These are phyloP conservation scores for Eulacestoma nigropectus DNA, from an alignment of 2,113 vertebrate genomes.

Conservation along the genomic window DNA sequence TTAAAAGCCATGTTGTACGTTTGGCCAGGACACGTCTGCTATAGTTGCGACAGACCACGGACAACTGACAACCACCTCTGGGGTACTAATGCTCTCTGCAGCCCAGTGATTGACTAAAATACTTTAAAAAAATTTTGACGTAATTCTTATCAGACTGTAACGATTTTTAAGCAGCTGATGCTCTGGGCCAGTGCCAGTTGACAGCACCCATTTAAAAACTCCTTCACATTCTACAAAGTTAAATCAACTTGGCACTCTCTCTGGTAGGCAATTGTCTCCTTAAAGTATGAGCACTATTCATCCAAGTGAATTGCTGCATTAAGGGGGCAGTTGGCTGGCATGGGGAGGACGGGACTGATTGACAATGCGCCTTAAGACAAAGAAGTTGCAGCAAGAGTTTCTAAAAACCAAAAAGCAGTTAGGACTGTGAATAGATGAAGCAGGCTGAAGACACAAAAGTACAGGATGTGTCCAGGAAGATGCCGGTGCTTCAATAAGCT, in stretches of 20 bases:
- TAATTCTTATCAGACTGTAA: not conserved
- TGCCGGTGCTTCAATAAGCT: conserved; percentile 1
- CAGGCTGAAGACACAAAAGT: conserved; percentile 33
- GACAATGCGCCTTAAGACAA: conserved; percentile 49
- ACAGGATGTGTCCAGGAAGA: conserved; percentile 53
- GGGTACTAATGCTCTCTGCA: not conserved
- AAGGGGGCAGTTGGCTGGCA: conserved; percentile 59
- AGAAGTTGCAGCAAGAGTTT: conserved; percentile 56
- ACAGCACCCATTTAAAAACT: conserved; percentile 46
- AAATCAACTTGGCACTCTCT: conserved; percentile 64
- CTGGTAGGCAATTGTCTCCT: conserved; percentile 54
- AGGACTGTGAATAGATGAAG: not conserved
- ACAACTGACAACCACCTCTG: not conserved
- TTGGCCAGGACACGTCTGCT: not conserved
- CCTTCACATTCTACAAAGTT: conserved; percentile 60
- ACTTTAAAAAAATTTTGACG: conserved; percentile 29
- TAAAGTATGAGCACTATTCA: conserved; percentile 60
- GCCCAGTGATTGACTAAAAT: not conserved
- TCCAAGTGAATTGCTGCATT: conserved; percentile 58
- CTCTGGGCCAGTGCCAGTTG: not conserved
- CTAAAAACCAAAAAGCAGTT: conserved; percentile 24
- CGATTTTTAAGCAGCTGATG: conserved; percentile 32
- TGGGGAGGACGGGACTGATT: not conserved
- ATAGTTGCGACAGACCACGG: not conserved
- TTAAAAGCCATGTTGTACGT: not conserved